Evolutionary conservation across 1,140 invertebrate genomes (phyloP).

Genomic region (Patella vulgata): DNA sequence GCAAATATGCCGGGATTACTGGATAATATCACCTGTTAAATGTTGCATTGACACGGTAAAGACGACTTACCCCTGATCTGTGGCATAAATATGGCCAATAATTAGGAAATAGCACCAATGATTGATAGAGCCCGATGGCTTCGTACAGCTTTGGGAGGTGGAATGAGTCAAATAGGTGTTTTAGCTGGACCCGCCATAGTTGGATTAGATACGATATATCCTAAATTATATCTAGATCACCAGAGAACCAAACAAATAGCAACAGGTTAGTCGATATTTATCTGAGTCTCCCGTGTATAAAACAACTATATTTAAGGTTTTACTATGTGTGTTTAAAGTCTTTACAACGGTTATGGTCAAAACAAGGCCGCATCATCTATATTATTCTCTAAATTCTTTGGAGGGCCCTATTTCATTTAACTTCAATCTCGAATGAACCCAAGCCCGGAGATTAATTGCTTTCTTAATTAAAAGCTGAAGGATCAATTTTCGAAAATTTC

Average conservation of each 20-base stretch:
- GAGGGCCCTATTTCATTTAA: too few species aligned
- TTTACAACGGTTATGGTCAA: not conserved
- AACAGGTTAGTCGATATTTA: constrained; percentile 67
- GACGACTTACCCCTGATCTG: too few species aligned
- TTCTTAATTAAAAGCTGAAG: too few species aligned
- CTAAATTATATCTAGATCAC: constrained; percentile 80
- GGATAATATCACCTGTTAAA: too few species aligned
- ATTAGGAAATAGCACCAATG: too few species aligned
- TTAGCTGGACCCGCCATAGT: constrained; percentile 88
- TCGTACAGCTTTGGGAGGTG: constrained; percentile 90
- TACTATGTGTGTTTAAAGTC: not conserved
- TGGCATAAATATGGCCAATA: too few species aligned
- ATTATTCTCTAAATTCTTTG: too few species aligned
- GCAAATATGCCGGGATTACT: too few species aligned
- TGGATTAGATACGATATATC: constrained; percentile 80
- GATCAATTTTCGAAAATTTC: too few species aligned
- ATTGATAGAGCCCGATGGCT: constrained; percentile 77
- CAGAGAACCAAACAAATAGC: constrained; percentile 76
- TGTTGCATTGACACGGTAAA: too few species aligned
- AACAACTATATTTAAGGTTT: not conserved
- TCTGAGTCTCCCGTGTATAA: not conserved
- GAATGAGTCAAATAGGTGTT: constrained; percentile 89
- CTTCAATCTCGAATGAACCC: not conserved
- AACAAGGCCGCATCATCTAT: too few species aligned
- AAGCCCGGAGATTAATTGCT: too few species aligned